Evolutionary conservation across 2,113 vertebrate genomes (phyloP).

Genomic region (Oxyura jamaicensis): DNA sequence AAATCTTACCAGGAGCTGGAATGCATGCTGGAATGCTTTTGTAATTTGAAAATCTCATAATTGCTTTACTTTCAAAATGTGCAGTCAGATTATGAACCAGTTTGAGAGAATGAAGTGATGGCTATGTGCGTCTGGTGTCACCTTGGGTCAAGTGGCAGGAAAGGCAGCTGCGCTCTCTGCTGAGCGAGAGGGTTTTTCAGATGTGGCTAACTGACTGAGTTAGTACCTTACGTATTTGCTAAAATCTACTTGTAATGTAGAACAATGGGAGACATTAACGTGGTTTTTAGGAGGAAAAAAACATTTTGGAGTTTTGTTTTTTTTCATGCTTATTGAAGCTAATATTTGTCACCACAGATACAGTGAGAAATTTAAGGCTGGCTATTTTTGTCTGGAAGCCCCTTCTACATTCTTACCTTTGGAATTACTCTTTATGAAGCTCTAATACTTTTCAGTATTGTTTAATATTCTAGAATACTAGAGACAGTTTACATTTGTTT

Average conservation of each 20-base stretch:
- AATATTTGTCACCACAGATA: fast-evolving
- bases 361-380: not conserved
- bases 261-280: not conserved
- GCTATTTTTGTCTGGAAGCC: not conserved
- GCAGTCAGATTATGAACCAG: not conserved
- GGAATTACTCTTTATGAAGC: not conserved
- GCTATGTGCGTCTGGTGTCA: not conserved
- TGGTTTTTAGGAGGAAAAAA: not conserved
- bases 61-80: not conserved
- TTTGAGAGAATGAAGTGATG: not conserved
- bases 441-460: not conserved
- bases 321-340: not conserved
- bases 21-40: not conserved
- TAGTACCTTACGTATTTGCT: not conserved
- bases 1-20: not conserved
- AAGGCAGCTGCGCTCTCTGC: not conserved
- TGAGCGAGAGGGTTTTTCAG: not conserved
- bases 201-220: not conserved
- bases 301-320: not conserved
- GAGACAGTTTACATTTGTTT: not conserved
- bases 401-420: not conserved
- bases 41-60: not conserved
- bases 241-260: not conserved
- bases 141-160: not conserved
- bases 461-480: not conserved